Evolutionary conservation across 2,113 vertebrate genomes (phyloP).

Genomic region (Hydropotes inermis): DNA sequence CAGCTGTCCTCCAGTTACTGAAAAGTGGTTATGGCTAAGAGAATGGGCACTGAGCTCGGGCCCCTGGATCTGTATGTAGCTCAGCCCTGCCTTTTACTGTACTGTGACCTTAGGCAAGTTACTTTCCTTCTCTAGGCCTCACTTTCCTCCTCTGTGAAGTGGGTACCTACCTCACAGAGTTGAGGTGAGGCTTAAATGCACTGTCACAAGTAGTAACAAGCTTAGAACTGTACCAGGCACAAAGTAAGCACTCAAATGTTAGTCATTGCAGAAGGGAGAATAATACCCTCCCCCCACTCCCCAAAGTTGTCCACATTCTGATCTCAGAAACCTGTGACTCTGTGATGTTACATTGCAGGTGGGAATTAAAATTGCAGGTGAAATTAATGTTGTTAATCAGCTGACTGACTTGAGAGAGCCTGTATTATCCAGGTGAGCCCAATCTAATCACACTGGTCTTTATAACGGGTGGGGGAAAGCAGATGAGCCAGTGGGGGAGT

Average conservation of each 20-base stretch:
- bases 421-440: background rate
- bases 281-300: background rate
- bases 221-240: background rate
- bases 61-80: background rate
- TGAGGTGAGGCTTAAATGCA: background rate
- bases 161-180: background rate
- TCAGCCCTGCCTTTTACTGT: background rate
- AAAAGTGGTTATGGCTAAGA: background rate
- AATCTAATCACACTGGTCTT: background rate
- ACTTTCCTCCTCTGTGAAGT: background rate
- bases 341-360: background rate
- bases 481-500: background rate
- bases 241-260: background rate
- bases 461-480: too few species aligned
- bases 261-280: background rate
- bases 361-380: background rate
- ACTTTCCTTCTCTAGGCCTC: background rate
- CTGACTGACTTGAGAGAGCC: background rate
- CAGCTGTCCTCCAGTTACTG: background rate
- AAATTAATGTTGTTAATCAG: background rate
- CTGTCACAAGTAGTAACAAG: background rate
- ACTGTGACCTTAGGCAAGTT: background rate
- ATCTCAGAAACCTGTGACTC: background rate
- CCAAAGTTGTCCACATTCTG: background rate
- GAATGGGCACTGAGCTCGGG: background rate